Base-by-base conservation (phyloP, 2,113 vertebrate species). In the Pelvicachromis taeniatus region DNA sequence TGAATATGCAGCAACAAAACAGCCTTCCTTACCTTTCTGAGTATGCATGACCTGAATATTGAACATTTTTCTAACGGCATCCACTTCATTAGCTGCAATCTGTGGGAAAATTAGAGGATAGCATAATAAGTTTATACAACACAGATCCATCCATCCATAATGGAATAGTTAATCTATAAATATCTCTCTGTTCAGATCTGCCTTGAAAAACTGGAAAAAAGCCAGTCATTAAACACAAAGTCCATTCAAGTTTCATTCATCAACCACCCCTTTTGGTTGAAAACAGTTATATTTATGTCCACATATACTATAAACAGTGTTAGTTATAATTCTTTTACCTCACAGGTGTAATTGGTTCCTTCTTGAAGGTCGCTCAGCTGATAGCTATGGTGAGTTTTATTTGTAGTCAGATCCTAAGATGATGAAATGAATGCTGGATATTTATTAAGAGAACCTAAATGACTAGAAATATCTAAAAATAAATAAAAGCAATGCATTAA, bases 61-160 rank as follows among this genome's bases (percentile, higher is more conserved):
- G 55, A 97, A 96, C 5, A n/a, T 85, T 88, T 93, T 96, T 40
- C 95, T 95, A 52, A 96, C 94, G 3, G 96, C 94, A 82, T 97
- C 96, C 45, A 95, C 73, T 78, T 95, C 82, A 7, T 97, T 92
- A 11, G 96, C 96, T 40, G 96, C 96, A 80, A 97, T 95, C 96
- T 97, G 87, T 14, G 55, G 81, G 17, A 56, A 90, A 29, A 70
- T 6, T 40, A 40, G 38, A 11, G 38, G 9, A 9, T 11, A 40
- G 38, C 38, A 40, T 40, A 40, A 40, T 10, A 40, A 10, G 38
- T 9, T 40, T 40, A 40, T 4, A 40, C 38, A 11, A 40, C 38
- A 40, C 4, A 40, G 38, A 4, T 9, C 4, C 13, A 45, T 14
- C 13, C 12, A 45, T 45, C 29, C 29, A 29, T 29, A 29, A 29